These are phyloP conservation scores for Apotomis betuletana DNA, from an alignment of 2,888 invertebrate species.

Conservation along the genomic window DNA sequence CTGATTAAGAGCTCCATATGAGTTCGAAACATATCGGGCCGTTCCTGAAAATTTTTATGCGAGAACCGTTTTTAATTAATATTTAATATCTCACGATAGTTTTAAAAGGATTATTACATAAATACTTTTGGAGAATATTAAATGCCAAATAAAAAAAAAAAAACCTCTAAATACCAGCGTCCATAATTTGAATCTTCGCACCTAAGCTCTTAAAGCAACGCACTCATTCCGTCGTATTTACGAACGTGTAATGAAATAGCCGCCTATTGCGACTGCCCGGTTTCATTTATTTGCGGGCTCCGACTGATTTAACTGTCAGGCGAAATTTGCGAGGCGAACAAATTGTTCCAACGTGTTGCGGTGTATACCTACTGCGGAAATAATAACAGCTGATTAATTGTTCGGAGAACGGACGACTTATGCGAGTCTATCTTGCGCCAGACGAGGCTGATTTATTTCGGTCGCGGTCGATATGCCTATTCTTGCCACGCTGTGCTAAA, in stretches of 20 bases:
- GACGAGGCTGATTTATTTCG: slow-evolving; percentile 40
- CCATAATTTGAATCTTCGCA: not conserved
- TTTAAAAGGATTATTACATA: too few species aligned
- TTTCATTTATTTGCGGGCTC: slow-evolving; percentile 63
- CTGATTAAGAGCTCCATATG: too few species aligned
- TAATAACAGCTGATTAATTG: slow-evolving; percentile 48
- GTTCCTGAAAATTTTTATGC: too few species aligned
- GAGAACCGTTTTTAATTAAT: too few species aligned
- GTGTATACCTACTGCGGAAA: slow-evolving; percentile 29
- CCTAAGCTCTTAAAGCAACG: slow-evolving; percentile 27
- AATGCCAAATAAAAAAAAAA: too few species aligned
- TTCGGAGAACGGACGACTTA: slow-evolving; percentile 32
- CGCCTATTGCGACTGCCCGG: slow-evolving; percentile 43
- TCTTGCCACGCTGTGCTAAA: not conserved
- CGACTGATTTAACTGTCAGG: slow-evolving; percentile 67
- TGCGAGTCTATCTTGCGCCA: slow-evolving; percentile 12
- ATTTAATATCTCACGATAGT: too few species aligned
- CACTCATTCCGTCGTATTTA: slow-evolving; percentile 36
- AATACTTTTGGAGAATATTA: too few species aligned
- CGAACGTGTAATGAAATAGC: slow-evolving; percentile 42
- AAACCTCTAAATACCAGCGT: not conserved
- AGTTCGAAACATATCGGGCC: too few species aligned
- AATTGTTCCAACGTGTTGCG: slow-evolving; percentile 57
- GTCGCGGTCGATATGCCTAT: slow-evolving; percentile 39
- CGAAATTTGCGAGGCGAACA: slow-evolving; percentile 56